Conservation (phyloP, 2,797 vertebrate genomes). For the Echeneis naucrates region DNA sequence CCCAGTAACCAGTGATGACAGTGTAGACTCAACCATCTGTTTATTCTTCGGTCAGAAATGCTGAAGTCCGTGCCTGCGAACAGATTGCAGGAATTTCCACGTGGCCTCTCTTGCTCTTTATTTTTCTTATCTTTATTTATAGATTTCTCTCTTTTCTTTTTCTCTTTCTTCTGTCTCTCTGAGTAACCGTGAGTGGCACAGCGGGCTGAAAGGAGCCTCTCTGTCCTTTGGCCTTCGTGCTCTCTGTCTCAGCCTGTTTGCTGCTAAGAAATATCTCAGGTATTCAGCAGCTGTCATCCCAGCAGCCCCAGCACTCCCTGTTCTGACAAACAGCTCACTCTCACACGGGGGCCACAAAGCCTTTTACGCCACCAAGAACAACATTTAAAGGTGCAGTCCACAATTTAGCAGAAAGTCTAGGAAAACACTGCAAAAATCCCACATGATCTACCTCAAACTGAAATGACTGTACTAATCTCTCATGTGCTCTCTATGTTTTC, state of each 20-base stretch:
- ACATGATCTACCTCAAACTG: not conserved
- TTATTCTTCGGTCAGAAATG: constrained; percentile 62
- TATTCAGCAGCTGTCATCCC: constrained; percentile 62
- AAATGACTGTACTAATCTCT: not conserved
- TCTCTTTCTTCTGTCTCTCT: not conserved
- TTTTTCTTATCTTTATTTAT: not conserved
- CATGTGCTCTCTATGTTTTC: not conserved
- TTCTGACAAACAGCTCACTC: constrained; percentile 27
- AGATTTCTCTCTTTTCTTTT: not conserved
- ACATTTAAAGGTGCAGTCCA: constrained; percentile 17
- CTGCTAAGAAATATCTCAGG: constrained; percentile 57
- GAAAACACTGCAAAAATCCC: not conserved
- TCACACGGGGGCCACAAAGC: not conserved
- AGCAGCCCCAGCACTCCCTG: constrained; percentile 20
- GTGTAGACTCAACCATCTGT: constrained; percentile 61
- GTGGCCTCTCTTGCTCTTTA: constrained; percentile 12
- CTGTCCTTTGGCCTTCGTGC: not conserved
- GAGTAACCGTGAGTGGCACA: constrained; percentile 3
- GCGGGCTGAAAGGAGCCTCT: not conserved
- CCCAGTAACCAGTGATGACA: constrained; percentile 82
- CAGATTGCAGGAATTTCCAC: constrained; percentile 35
- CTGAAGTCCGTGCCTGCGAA: constrained; percentile 28
- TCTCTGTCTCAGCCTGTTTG: constrained; percentile 64
- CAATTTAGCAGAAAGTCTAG: not conserved
- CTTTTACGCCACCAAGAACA: constrained; percentile 4